Evolutionary conservation across 1,140 invertebrate species (phyloP), one percentile per base, ranked within the genome.

Genomic region (Dreissena polymorpha): DNA sequence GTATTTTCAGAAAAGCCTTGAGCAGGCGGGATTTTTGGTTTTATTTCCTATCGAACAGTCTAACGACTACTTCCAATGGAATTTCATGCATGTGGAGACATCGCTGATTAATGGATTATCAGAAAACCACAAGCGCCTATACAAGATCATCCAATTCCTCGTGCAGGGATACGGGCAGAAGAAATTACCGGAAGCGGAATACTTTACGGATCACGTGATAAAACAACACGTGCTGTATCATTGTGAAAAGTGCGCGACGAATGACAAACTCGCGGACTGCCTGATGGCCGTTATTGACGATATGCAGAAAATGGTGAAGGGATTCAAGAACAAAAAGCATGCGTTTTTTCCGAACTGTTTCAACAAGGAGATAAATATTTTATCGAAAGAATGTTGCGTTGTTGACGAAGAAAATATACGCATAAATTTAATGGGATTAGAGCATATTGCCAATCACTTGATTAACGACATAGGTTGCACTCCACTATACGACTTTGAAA

Each of bases 241-340:
- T 53, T 53, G 74, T 18, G 29, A 74, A 18, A 60, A 57, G 13
- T 82, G 79, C 27, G 21, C 12, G 16, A 8, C 25, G 7, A n/a
- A 65, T 10, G 70, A 82, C 70, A 64, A 68, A 29, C 27, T 82
- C 25, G 79, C 79, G 0, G 79, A 82, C 64, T 82, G 79, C 39
- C 69, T 82, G 6, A 82, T 82, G 79, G 57, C 79, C 3, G 14
- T 82, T 0, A 39, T 82, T 12, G 70, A 82, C 21, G 69, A 82
- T 18, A 82, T 82, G 79, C 55, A 55, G 25, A 68, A 50, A 25
- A 29, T 82, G 16, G 13, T 82, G 0, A 74, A 67, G 27, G 23
- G 18, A 6, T 74, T 72, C 53, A 18, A 29, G 25, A 50, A 65
- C n/a, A 27, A 29, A 14, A 23, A 57, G 18, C 8, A 50, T 0